Evolutionary conservation across 2,888 invertebrate genomes (phyloP).

Genomic region (Cotesia congregata): DNA sequence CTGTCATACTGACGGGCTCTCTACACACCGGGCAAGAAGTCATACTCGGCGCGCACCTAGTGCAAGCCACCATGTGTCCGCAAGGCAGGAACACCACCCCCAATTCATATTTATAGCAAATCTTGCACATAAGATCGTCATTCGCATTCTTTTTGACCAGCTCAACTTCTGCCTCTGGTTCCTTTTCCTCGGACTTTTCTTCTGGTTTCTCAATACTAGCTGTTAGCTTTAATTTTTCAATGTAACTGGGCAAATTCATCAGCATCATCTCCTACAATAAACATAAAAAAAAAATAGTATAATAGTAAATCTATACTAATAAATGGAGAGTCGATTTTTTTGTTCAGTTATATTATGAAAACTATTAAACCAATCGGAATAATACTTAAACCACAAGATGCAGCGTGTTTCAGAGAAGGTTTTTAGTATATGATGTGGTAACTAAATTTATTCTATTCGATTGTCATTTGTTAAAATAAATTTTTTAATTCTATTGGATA

Average conservation of each 20-base stretch:
- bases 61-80: constrained; percentile 94
- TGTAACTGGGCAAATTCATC: constrained; percentile 64
- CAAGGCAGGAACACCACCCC: constrained; percentile 95
- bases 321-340: no score
- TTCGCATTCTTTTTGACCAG: constrained; percentile 52
- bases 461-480: no score
- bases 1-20: constrained; percentile 78
- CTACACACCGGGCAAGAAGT: constrained; percentile 92
- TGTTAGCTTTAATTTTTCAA: constrained; percentile 59
- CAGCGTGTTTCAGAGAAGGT: no score
- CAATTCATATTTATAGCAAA: constrained; percentile 90
- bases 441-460: no score
- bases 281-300: no score
- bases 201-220: constrained; percentile 36
- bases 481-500: no score
- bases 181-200: constrained; percentile 27
- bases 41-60: constrained; percentile 89
- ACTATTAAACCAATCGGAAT: constrained; percentile 6
- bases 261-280: constrained; percentile 62
- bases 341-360: no score
- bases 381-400: neutral
- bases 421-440: no score
- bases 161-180: constrained; percentile 41
- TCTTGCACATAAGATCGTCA: constrained; percentile 84
- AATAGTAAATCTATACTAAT: no score